Percentiles rank a stretch among this genome's conserved stretches.
Conservation (phyloP, 53 echinoderm and acorn worm genomes). For the Luidia sarsii region DNA sequence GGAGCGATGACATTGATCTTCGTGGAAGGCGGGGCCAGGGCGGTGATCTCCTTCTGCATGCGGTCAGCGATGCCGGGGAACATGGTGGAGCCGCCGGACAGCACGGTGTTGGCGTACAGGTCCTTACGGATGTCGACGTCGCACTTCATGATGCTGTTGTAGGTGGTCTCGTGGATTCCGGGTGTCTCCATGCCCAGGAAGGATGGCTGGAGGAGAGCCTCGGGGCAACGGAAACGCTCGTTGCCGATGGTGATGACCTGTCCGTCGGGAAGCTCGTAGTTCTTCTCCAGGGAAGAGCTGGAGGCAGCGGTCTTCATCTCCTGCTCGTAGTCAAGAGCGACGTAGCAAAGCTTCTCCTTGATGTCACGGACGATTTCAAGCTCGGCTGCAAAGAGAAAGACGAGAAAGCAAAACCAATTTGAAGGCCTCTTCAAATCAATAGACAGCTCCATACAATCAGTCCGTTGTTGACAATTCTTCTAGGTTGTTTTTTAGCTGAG, state of each 20-base stretch:
- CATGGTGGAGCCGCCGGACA: slow-evolving; percentile 84
- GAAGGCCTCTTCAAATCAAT: too few species aligned
- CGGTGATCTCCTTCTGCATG: slow-evolving; percentile 75
- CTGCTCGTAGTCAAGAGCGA: slow-evolving; percentile 89
- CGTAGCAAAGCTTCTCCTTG: slow-evolving; percentile 91
- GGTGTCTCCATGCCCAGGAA: slow-evolving; percentile 63
- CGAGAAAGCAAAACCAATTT: not conserved
- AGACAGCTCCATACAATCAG: not conserved
- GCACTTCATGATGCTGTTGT: slow-evolving; percentile 75
- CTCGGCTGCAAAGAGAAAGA: slow-evolving; percentile 1
- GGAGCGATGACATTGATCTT: slow-evolving; percentile 75
- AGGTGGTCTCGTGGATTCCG: slow-evolving; percentile 63
- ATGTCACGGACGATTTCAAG: slow-evolving; percentile 63
- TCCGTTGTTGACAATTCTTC: not conserved
- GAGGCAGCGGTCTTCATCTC: slow-evolving; percentile 76
- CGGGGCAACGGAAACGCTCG: slow-evolving; percentile 84
- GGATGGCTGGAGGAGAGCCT: slow-evolving; percentile 76
- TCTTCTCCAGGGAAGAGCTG: slow-evolving; percentile 86
- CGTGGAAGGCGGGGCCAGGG: slow-evolving; percentile 67
- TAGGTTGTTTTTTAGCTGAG: too few species aligned
- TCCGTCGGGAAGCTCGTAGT: slow-evolving; percentile 93
- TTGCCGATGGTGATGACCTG: slow-evolving; percentile 81
- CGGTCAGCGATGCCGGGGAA: slow-evolving; percentile 76
- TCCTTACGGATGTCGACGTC: slow-evolving; percentile 75
- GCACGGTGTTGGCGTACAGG: slow-evolving; percentile 71